Percentiles rank a stretch among this genome's conserved stretches.
Evolutionary conservation across 2,113 vertebrate genomes (phyloP).

Genomic region (Dipodomys ordii): DNA sequence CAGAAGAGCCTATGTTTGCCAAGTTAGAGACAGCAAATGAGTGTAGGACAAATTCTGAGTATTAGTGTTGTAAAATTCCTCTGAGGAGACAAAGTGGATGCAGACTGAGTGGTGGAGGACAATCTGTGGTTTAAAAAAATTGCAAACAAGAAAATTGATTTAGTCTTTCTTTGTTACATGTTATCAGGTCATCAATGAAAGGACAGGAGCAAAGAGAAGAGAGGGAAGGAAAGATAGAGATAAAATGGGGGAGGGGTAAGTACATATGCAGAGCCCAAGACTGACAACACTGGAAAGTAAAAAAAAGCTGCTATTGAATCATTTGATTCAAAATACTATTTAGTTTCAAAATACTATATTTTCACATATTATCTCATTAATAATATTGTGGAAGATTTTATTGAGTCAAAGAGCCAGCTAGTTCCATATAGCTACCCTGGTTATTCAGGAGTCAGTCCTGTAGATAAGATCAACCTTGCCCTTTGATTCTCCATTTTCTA

Average conservation of each 20-base stretch:
- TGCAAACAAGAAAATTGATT: not conserved
- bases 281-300: not conserved
- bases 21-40: not conserved
- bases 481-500: not conserved
- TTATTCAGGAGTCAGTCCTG: not conserved
- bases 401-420: not conserved
- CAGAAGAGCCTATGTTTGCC: not conserved
- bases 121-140: not conserved
- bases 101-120: not conserved
- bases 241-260: no score
- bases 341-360: not conserved
- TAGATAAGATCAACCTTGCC: rapidly evolving
- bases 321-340: no score
- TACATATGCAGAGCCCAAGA: not conserved
- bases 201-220: not conserved
- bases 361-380: not conserved
- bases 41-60: not conserved
- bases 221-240: not conserved
- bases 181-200: no score
- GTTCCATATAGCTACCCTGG: no score
- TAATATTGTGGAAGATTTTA: not conserved
- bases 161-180: no score
- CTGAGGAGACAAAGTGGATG: not conserved
- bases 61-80: not conserved
- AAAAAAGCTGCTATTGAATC: not conserved